Evolutionary conservation across 2,113 vertebrate species (phyloP), one percentile per base, ranked within the genome.

Genomic region (Tinamus guttatus): DNA sequence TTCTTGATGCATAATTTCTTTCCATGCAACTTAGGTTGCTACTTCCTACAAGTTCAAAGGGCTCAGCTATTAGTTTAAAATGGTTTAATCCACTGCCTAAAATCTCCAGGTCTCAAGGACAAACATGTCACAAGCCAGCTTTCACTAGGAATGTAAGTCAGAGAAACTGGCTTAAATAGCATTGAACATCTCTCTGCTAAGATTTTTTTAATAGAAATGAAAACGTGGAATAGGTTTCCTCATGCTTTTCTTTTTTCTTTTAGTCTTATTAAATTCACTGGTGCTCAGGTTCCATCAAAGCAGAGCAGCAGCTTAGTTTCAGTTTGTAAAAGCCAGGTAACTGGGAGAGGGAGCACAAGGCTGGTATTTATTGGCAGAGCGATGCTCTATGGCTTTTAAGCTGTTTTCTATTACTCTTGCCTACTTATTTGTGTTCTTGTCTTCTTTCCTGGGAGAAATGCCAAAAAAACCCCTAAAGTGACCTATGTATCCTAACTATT

Each of bases 401-500:
- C 28, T 76, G 62, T 13, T 93, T 90, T 81, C 49, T 86, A 28
- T 81, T 90, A 54, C 5, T 54, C n/a, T 81, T 88, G 47, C 24
- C 82, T 88, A 40, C 28, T 87, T 90, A 30, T 74, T 91, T 89
- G 83, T 62, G 49, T 24, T 90, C 59, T 65, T 69, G 58, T 41
- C 58, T 91, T 91, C 47, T 67, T 80, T 77, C 84, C 74, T 68
- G 80, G 63, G 67, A 92, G 14, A 90, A 92, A 88, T 51, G 87
- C 36, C 76, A 89, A 73, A 89, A 71, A 92, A 83, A 91, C 74
- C 91, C 74, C 64, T 38, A 21, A 83, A 93, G 54, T 75, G 64
- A 94, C 85, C 90, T 91, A 78, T 77, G 70, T 52, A 90, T 89
- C 17, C 36, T 24, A 74, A 21, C 68, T 86, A 90, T 79, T 89